Evolutionary conservation across 2,113 vertebrate genomes (phyloP).

Genomic region (Arizona elegans): DNA sequence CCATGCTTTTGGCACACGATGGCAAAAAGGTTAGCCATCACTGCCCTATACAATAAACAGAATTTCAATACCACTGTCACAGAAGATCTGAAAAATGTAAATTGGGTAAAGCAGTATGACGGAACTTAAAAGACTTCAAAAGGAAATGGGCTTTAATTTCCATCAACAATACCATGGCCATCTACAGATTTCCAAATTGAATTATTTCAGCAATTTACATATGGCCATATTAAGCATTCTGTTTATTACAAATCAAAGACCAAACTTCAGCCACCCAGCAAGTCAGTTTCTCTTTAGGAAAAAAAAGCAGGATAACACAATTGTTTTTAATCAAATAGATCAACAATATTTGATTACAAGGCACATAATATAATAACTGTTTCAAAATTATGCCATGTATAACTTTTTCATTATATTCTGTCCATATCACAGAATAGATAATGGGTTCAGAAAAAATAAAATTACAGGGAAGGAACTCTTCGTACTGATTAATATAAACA

Average conservation of each 20-base stretch:
- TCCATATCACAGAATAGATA: background rate
- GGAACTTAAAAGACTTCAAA: slow-evolving; percentile 54
- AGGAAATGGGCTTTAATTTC: slow-evolving; percentile 40
- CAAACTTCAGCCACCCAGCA: background rate
- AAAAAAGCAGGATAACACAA: background rate
- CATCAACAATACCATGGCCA: slow-evolving; percentile 38
- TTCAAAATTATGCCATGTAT: background rate
- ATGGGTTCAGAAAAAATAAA: background rate
- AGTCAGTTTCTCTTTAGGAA: background rate
- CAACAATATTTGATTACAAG: background rate
- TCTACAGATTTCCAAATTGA: slow-evolving; percentile 59
- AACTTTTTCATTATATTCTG: background rate
- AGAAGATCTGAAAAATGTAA: slow-evolving; percentile 34
- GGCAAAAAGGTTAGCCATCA: no score
- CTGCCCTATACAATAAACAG: background rate
- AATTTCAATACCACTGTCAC: background rate
- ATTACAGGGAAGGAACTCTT: background rate
- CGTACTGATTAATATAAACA: background rate
- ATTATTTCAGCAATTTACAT: slow-evolving; percentile 44
- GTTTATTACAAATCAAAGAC: background rate
- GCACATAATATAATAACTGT: background rate
- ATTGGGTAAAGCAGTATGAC: slow-evolving; percentile 35
- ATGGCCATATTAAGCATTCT: background rate
- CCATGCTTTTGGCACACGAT: no score
- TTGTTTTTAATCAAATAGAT: background rate